Base-by-base conservation (phyloP, 2,888 invertebrate species). In the Morpho helenor region DNA sequence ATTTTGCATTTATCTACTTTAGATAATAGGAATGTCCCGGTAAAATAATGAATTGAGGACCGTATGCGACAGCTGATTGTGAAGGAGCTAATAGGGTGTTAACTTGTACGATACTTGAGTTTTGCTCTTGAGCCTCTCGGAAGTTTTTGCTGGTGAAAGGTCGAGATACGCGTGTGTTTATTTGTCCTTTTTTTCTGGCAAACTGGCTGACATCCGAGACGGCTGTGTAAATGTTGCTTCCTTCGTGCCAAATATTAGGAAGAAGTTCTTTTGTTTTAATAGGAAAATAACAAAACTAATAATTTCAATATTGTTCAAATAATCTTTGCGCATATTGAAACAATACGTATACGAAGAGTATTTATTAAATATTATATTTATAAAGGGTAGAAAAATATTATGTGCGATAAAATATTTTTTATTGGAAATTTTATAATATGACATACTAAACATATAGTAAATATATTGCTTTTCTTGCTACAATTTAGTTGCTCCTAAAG, bases 11-110 rank as follows among this genome's bases (percentile, higher is more conserved):
- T 31, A 31, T 31, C 31, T 31, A 5, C 31, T 31, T 31, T 5
- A 31, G 31, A 31, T 31, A 31, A 31, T 31, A 31, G 31, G 31
- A 31, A 31, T 31, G 31, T 31, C 31, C 31, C 31, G 31, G 31
- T 31, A 31, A 31, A 31, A 31, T 31, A 5, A 31, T 31, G 31
- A 5, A 31, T 31, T 31, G 31, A 5, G 31, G 3, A 31, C 31
- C 31, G 31, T 31, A 31, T 31, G 5, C 31, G 31, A 46, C 63
- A 61, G 61, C 59, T 61, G 65, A 62, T 64, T 60, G 55, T 56
- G 48, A 58, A 58, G 48, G 16, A 60, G 60, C 58, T 63, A 63
- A 63, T 63, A 42, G 63, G 60, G 63, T 66, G 63, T 64, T 68
- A 71, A 70, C 68, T 52, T 45, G 56, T 40, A 42, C 53, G 57